Evolutionary conservation across 2,797 vertebrate genomes (phyloP), one percentile per base, ranked within the genome.

Genomic region (Galagoides demidoff): DNA sequence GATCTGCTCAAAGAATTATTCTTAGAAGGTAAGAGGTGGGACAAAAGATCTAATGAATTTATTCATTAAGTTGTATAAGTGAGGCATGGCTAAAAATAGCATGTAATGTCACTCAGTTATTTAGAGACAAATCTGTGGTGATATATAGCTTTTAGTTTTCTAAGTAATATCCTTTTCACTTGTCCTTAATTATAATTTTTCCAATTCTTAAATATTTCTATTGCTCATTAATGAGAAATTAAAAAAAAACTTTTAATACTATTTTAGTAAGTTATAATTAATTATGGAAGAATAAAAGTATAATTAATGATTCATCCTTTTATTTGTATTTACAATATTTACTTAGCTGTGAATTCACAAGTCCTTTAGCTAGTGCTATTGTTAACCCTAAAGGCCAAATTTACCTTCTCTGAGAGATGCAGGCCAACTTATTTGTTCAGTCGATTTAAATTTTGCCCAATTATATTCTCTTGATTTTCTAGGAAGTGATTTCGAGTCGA

Each of bases 201-300:
- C 64, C 74, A 89, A 4, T 59, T 34, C 25, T 64, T 66, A 86
- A 57, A 57, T 57, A 57, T 57, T 57, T 57, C 55, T 57, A 74
- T 27, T 92, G 43, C 64, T 92, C 31, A 85, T 63, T 79, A 83
- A 89, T 95, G 92, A 61, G n/a, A 45, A 94, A 78, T 77, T 64
- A 5, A 49, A 59, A 86, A 92, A 83, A 92, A 25, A 7, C 20
- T 83, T 85, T 89, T 61, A n/a, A 43, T 6, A 31, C 23, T 82
- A 39, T 66, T 79, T 23, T 37, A 83, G 13, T 81, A 93, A 57
- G 45, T 84, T 29, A 89, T 57, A 82, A 83, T 76, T 90, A 61
- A 14, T 90, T 85, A 64, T 77, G n/a, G 17, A 74, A 76, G 25
- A 86, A 71, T 59, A 8, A 19, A 52, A 39, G 13, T 84, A 57